A percentile compares a stretch with the other conserved stretches of the same genome.
Evolutionary conservation across 2,888 invertebrate species (phyloP).

Genomic region (Mimas tiliae): DNA sequence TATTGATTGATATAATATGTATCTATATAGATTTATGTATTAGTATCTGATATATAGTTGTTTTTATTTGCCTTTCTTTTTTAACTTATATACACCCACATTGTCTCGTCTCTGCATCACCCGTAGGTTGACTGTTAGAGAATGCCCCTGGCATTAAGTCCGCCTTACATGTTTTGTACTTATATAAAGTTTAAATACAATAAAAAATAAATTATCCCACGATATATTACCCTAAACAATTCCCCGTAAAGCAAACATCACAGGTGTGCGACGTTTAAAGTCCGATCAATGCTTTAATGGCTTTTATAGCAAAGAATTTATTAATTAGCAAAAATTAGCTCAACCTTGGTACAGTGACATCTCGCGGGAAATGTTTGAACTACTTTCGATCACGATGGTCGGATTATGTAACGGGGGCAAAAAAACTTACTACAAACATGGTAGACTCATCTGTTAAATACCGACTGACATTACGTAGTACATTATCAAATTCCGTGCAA

Average conservation of each 20-base stretch:
- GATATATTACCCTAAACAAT: not conserved
- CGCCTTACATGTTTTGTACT: no score
- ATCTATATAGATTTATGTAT: no score
- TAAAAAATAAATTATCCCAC: no score
- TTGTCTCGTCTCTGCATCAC: no score
- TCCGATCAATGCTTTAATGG: not conserved
- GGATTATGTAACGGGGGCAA: constrained; percentile 10
- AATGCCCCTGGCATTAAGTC: no score
- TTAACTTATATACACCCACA: no score
- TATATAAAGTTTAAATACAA: no score
- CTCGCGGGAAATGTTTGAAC: constrained; percentile 13
- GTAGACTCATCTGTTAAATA: not conserved
- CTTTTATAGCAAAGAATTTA: constrained; percentile 12
- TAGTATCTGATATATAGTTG: no score
- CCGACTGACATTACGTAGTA: not conserved
- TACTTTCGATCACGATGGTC: constrained; percentile 22
- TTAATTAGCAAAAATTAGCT: constrained; percentile 13
- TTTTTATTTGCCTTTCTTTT: no score
- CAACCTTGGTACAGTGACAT: constrained; percentile 17
- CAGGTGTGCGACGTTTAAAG: not conserved
- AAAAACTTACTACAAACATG: not conserved
- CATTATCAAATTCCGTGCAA: not conserved
- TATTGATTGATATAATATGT: no score
- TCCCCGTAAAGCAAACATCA: not conserved
- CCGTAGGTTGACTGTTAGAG: no score